Percentiles rank a stretch among this genome's conserved stretches.
These are phyloP conservation scores for Glaucidium brasilianum DNA, from an alignment of 2,113 vertebrate species.

Conservation along the genomic window DNA sequence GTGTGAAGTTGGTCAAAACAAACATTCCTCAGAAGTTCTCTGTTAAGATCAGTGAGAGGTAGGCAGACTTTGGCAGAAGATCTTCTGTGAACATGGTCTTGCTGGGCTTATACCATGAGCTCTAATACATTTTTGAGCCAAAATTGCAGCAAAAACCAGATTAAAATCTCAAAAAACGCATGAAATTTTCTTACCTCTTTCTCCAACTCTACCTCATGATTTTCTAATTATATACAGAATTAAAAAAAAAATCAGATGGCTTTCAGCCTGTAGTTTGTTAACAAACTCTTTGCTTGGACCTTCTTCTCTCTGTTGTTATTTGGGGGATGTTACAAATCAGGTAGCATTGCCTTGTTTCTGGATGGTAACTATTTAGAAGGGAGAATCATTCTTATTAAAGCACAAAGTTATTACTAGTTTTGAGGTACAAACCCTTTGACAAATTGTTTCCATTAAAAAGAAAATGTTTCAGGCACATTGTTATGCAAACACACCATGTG, in stretches of 20 bases:
- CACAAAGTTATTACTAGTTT: not conserved
- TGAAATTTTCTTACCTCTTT: not conserved
- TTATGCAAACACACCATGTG: not conserved
- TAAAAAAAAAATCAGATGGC: not conserved
- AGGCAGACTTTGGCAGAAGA: not conserved
- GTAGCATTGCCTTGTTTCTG: not conserved
- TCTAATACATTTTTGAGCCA: not conserved
- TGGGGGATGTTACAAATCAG: not conserved
- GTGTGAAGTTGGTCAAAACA: not conserved
- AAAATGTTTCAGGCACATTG: not conserved
- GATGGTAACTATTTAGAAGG: not conserved
- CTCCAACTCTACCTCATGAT: not conserved
- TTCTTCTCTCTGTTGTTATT: not conserved
- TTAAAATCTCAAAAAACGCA: not conserved
- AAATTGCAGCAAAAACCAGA: not conserved
- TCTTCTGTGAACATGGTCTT: not conserved
- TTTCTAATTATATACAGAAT: not conserved
- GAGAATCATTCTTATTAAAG: not conserved
- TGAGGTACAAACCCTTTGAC: not conserved
- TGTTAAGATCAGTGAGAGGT: not conserved
- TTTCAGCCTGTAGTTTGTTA: not conserved
- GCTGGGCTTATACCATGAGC: not conserved
- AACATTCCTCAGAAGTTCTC: not conserved
- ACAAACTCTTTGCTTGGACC: not conserved
- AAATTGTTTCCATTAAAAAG: not conserved